Percentiles rank a stretch among this genome's conserved stretches.
Evolutionary conservation across 2,888 invertebrate species (phyloP).

Genomic region (Synanthedon formicaeformis): DNA sequence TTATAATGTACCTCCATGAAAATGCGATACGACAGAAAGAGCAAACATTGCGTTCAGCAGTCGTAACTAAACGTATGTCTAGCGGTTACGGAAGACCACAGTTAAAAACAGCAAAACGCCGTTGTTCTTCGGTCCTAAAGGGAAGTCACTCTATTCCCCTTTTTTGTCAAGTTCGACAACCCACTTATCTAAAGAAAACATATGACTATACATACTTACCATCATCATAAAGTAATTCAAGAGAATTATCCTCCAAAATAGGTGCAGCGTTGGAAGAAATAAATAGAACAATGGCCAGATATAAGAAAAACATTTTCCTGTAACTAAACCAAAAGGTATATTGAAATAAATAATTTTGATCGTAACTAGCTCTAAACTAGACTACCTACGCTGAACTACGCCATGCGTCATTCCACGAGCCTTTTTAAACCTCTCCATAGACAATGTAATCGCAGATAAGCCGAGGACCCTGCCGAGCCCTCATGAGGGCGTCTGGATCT

Average conservation of each 20-base stretch:
- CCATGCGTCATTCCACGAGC: conserved; percentile 2
- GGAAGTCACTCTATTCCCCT: no score
- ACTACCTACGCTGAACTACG: conserved; percentile 6
- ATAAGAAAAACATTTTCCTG: not conserved
- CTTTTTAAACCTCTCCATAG: conserved; percentile 12
- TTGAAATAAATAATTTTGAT: no score
- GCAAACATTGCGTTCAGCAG: no score
- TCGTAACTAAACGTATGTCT: no score
- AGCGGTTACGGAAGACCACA: no score
- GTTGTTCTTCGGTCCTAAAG: no score
- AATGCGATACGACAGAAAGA: no score
- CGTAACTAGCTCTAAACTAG: not conserved
- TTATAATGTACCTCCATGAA: no score
- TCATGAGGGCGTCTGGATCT: not conserved
- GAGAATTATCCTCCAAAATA: conserved; percentile 14
- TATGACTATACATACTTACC: conserved; percentile 2
- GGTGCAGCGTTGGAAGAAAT: conserved; percentile 20
- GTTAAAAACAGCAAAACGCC: no score
- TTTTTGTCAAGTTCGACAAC: no score
- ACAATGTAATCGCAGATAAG: not conserved
- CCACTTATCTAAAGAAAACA: no score
- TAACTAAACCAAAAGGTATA: no score
- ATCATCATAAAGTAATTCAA: conserved; percentile 3
- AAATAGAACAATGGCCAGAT: conserved; percentile 4
- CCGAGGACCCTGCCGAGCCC: not conserved